These are phyloP conservation scores for Troides helena DNA, from an alignment of 2,888 invertebrate species.

Conservation along the genomic window DNA sequence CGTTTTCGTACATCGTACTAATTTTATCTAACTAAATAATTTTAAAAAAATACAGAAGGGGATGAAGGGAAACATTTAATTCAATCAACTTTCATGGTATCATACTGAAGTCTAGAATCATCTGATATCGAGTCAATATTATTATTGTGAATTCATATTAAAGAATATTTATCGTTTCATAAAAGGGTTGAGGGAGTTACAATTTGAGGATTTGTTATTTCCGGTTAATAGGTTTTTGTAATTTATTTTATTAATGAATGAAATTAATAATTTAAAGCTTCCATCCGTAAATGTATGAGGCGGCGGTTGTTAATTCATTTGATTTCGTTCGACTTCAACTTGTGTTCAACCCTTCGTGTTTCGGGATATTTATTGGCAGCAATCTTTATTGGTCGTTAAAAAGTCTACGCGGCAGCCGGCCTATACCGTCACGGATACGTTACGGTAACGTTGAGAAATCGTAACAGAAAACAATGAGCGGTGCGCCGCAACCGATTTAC, in stretches of 20 bases:
- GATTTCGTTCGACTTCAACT: neutral
- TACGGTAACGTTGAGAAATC: slow-evolving; percentile 47
- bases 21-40: too few species aligned
- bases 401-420: slow-evolving; percentile 45
- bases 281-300: neutral
- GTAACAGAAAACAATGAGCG: slow-evolving; percentile 57
- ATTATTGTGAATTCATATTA: neutral
- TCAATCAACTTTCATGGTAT: too few species aligned
- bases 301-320: neutral
- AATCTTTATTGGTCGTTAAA: slow-evolving; percentile 62
- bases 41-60: too few species aligned
- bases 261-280: neutral
- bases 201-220: too few species aligned
- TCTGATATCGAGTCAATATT: neutral
- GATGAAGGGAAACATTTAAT: too few species aligned
- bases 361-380: slow-evolving; percentile 52
- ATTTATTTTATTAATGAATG: neutral
- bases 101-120: too few species aligned
- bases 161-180: too few species aligned
- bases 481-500: slow-evolving; percentile 53
- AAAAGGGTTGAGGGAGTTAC: too few species aligned
- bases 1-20: too few species aligned
- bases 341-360: slow-evolving; percentile 34
- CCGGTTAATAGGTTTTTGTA: too few species aligned
- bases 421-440: slow-evolving; percentile 53